A percentile compares a stretch with the other conserved stretches of the same genome.
These are phyloP conservation scores for Elmis aenea DNA, from an alignment of 2,888 invertebrate species.

Conservation along the genomic window DNA sequence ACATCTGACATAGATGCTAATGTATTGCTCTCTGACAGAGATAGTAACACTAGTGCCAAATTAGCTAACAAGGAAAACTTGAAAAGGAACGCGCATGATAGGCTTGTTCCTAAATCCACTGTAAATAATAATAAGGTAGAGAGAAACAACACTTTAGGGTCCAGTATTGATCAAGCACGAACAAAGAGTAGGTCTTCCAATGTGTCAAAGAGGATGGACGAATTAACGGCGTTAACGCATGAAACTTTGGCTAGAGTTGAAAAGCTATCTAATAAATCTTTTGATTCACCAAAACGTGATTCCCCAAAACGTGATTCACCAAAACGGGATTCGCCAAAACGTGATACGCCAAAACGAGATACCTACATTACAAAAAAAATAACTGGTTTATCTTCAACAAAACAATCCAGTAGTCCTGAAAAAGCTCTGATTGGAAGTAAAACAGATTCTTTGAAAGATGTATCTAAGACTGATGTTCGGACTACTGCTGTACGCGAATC, in stretches of 20 bases:
- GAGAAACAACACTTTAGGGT: conserved; percentile 4
- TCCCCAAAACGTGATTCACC: not conserved
- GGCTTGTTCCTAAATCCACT: not conserved
- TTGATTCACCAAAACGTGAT: conserved; percentile 28
- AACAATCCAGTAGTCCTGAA: not conserved
- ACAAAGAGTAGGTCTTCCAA: conserved; percentile 22
- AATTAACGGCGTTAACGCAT: conserved; percentile 59
- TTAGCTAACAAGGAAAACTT: conserved; percentile 26
- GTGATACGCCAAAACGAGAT: conserved; percentile 28
- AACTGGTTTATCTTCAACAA: not conserved
- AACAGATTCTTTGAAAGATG: not conserved
- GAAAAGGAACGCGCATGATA: conserved; percentile 15
- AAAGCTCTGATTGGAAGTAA: not conserved
- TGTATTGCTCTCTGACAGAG: conserved; percentile 3
- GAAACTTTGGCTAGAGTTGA: conserved; percentile 65
- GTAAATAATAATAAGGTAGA: conserved; percentile 4
- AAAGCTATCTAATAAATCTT: conserved; percentile 51
- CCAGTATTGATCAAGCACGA: not conserved
- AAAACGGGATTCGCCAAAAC: conserved; percentile 4
- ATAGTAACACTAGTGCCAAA: conserved; percentile 12
- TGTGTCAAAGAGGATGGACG: conserved; percentile 57
- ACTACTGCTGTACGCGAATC: not conserved
- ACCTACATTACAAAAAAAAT: conserved; percentile 2
- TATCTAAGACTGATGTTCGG: not conserved
- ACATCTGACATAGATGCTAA: conserved; percentile 17